Evolutionary conservation across 2,797 vertebrate species (phyloP), one percentile per base, ranked within the genome.

Genomic region (Phoeniculus purpureus): DNA sequence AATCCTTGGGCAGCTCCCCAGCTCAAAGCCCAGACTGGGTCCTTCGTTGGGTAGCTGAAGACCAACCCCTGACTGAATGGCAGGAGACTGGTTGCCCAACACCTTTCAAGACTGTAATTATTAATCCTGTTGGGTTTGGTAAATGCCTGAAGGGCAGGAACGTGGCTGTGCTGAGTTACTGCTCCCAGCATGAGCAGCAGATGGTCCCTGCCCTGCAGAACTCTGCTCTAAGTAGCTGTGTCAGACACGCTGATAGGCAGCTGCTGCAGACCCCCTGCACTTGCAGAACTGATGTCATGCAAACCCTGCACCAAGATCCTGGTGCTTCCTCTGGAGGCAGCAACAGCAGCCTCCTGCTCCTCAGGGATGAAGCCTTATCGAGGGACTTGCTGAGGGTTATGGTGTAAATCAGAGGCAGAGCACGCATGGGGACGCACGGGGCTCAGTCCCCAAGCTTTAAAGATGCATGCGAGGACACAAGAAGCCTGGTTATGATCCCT

Each of bases 201-300:
- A 77, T 64, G 82, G 61, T 81, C 87, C 72, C 70, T 83, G 90
- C 85, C 80, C 90, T 54, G 65, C 34, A 51, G 80, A 94, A 4
- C 54, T 52, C 7, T 40, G 40, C 40, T 55, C 52, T 2, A 18
- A 81, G 17, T 6, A 43, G 55, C 68, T 20, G 50, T 16, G 74
- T 37, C 85, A 80, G 65, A 45, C 29, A 3, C 43, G 72, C 68
- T 65, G 3, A 3, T 27, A 52, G 12, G 9, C 56, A 86, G 83
- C 81, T 64, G 68, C 81, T 71, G 81, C 65, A 58, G 76, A 47
- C 0, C 20, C 74, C 31, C 12, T 15, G 16, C 13, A 8, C 8
- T 71, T 67, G 16, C 1, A 45, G 61, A n/a, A 26, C 18, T 23
- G 29, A 18, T 17, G 61, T 51, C 31, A 34, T 9, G 64, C 56